Evolutionary conservation across 92 coral and sea anemone genomes (phyloP).

Genomic region (Siderastrea radians): DNA sequence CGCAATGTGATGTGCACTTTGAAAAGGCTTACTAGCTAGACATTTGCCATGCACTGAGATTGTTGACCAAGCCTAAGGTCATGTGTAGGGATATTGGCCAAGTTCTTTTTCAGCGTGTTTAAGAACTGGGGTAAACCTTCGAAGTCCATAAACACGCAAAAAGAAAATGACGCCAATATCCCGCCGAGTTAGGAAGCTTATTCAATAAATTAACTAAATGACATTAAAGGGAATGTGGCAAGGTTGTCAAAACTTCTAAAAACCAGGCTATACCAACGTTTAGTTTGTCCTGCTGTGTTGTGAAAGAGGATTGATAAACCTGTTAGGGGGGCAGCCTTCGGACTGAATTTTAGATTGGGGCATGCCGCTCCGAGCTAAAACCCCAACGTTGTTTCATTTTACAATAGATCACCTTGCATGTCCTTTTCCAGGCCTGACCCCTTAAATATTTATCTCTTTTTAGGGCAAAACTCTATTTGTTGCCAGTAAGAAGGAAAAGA

Average conservation of each 20-base stretch:
- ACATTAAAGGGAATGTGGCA: background rate
- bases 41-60: background rate
- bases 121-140: background rate
- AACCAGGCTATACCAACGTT: background rate
- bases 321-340: background rate
- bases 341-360: background rate
- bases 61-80: constrained; percentile 16
- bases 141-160: constrained; percentile 20
- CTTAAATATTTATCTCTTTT: no score
- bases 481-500: no score
- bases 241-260: background rate
- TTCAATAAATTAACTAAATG: constrained; percentile 25
- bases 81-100: constrained; percentile 10
- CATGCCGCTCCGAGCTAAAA: background rate
- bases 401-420: no score
- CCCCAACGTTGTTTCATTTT: no score
- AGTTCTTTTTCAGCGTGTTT: constrained; percentile 3
- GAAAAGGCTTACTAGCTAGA: background rate
- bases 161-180: constrained; percentile 29
- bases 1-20: background rate
- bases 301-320: no score
- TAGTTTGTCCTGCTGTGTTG: background rate
- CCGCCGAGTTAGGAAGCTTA: constrained; percentile 11
- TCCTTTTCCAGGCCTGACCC: no score
- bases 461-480: no score